phyloP scores from a whole-genome alignment of 2,113 vertebrate genomes.

The Suncus etruscus region DNA sequence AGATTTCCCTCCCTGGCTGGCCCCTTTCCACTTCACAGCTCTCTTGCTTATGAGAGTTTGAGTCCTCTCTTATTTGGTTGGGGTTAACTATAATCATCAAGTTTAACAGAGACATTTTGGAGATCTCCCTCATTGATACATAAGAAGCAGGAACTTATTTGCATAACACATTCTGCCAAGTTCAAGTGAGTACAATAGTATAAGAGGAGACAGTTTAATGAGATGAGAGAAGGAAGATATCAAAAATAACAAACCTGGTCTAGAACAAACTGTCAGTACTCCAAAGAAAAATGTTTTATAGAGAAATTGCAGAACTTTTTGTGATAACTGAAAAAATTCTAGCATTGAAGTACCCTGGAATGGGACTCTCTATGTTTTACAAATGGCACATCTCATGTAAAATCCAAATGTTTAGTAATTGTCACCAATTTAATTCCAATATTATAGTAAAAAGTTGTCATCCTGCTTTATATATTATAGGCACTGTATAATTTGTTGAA shows the following conservation, averaged over 20 bases:
- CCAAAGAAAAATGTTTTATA: background rate
- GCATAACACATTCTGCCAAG: constrained; percentile 80
- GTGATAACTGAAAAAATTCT: background rate
- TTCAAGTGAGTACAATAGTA: constrained; percentile 75
- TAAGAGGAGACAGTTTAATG: constrained; percentile 65
- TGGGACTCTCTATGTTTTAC: background rate
- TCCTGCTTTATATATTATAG: background rate
- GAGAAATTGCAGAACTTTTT: constrained; percentile 11
- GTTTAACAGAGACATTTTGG: constrained; percentile 50
- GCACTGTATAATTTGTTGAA: background rate
- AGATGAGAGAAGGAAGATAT: constrained; percentile 34
- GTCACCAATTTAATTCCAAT: background rate
- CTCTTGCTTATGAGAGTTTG: constrained; percentile 23
- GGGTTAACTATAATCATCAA: constrained; percentile 22
- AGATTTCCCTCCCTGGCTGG: too few species aligned
- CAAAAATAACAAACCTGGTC: constrained; percentile 9
- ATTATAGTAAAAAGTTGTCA: background rate
- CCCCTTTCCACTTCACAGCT: background rate
- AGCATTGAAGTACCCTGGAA: background rate
- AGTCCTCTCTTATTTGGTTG: background rate
- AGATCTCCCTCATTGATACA: constrained; percentile 79
- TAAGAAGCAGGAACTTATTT: constrained; percentile 70
- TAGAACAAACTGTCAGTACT: background rate
- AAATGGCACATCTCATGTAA: background rate
- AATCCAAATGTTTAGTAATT: background rate